A percentile compares a stretch with the other conserved stretches of the same genome.
Conservation (phyloP, 1,140 invertebrate genomes). For the Bombus ignitus region DNA sequence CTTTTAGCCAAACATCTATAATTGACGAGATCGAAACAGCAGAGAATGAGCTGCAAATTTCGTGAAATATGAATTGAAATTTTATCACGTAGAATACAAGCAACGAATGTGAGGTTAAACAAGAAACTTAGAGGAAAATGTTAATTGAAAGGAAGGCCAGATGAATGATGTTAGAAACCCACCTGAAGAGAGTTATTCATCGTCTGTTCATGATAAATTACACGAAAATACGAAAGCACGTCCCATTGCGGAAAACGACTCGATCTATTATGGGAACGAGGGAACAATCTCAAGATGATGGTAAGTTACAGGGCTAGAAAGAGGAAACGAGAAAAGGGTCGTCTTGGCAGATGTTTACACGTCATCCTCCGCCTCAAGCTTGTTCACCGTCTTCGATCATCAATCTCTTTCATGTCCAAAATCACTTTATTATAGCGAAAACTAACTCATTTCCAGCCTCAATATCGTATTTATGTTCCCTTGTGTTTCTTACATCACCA, state of each 20-base stretch:
- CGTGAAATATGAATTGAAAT: not conserved
- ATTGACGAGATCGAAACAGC: not conserved
- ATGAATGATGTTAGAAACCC: conserved; percentile 13
- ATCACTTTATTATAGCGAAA: not conserved
- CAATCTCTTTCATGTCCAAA: not conserved
- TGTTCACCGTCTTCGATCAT: conserved; percentile 9
- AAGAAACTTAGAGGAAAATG: too few species aligned
- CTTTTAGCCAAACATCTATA: not conserved
- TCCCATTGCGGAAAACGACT: not conserved
- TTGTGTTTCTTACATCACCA: not conserved
- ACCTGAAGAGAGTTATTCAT: conserved; percentile 22
- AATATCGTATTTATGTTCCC: not conserved
- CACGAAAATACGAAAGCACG: conserved; percentile 13
- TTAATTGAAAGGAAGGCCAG: not conserved
- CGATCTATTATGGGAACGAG: conserved; percentile 67
- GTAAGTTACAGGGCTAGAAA: conserved; percentile 31
- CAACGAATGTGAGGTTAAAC: not conserved
- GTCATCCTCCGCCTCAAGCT: not conserved
- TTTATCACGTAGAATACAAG: not conserved
- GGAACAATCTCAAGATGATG: conserved; percentile 40
- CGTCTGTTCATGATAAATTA: not conserved
- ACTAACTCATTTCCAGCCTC: not conserved
- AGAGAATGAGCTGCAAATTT: not conserved
- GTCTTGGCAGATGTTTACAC: conserved; percentile 73
- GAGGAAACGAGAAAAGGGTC: conserved; percentile 59